Conservation (phyloP, 2,113 vertebrate genomes). For the Labrus mixtus region DNA sequence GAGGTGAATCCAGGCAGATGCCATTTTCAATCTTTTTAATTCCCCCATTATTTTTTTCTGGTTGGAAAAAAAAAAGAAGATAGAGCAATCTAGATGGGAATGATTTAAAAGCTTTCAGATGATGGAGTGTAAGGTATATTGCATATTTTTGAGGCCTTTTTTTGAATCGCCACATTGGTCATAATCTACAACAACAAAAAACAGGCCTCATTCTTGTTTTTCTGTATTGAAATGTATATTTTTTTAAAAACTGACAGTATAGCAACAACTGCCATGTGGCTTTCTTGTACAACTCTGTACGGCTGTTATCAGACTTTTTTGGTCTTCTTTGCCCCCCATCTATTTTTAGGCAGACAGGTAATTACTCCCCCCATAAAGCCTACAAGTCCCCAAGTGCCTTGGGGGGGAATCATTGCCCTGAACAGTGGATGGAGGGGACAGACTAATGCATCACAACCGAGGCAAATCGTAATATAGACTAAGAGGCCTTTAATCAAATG, state of each 20-base stretch:
- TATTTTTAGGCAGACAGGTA: constrained; percentile 38
- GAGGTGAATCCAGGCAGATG: not conserved
- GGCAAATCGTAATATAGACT: constrained; percentile 1
- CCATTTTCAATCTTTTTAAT: not conserved
- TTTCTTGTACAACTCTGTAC: not conserved
- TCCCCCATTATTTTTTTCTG: too few species aligned
- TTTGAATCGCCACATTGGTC: not conserved
- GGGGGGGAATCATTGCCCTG: not conserved
- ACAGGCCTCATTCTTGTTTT: not conserved
- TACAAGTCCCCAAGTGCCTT: constrained; percentile 44
- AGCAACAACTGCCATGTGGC: not conserved
- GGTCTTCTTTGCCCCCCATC: not conserved
- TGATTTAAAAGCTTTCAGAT: not conserved
- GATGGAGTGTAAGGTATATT: not conserved
- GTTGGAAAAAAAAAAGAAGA: not conserved
- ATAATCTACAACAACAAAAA: not conserved
- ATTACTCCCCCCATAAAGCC: constrained; percentile 41
- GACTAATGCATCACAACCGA: constrained; percentile 17
- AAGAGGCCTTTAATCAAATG: constrained; percentile 38
- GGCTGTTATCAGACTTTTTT: not conserved
- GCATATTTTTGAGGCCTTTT: not conserved
- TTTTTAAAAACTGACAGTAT: not conserved
- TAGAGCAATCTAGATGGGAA: not conserved
- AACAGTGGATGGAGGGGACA: constrained; percentile 9
- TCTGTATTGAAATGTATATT: not conserved